These are phyloP conservation scores for Ctenochaetus hawaiiensis DNA, from an alignment of 2,797 vertebrate genomes.

Conservation along the genomic window DNA sequence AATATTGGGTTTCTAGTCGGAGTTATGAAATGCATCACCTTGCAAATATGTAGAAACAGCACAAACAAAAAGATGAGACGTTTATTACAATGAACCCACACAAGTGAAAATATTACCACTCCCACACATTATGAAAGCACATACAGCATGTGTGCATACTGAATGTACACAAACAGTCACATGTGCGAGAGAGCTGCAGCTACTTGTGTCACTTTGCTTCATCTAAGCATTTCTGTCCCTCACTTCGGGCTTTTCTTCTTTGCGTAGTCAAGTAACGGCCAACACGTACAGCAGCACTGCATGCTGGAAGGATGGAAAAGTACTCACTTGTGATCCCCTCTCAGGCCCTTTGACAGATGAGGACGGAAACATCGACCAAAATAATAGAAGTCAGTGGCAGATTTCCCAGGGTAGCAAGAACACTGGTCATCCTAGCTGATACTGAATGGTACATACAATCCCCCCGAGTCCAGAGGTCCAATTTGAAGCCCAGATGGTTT, in stretches of 20 bases:
- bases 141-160: conserved; percentile 48
- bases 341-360: conserved; percentile 43
- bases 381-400: conserved; percentile 60
- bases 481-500: conserved; percentile 60
- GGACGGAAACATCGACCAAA: conserved; percentile 43
- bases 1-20: conserved; percentile 77
- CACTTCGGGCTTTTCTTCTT: conserved; percentile 48
- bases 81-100: conserved; percentile 73
- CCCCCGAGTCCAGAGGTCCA: conserved; percentile 43
- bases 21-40: conserved; percentile 77
- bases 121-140: conserved; percentile 66
- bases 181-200: conserved; percentile 48
- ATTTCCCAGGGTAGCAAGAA: conserved; percentile 66
- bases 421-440: conserved; percentile 45
- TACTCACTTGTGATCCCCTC: conserved; percentile 28
- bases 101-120: conserved; percentile 70
- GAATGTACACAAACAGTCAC: conserved; percentile 38
- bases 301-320: conserved; percentile 40
- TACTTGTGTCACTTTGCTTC: conserved; percentile 41
- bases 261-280: conserved; percentile 11
- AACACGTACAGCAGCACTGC: conserved; percentile 37
- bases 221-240: conserved; percentile 33
- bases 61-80: conserved; percentile 77
- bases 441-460: conserved; percentile 36
- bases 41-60: conserved; percentile 75